Evolutionary conservation across 1,140 invertebrate genomes (phyloP).

Genomic region (Berghia stephanieae): DNA sequence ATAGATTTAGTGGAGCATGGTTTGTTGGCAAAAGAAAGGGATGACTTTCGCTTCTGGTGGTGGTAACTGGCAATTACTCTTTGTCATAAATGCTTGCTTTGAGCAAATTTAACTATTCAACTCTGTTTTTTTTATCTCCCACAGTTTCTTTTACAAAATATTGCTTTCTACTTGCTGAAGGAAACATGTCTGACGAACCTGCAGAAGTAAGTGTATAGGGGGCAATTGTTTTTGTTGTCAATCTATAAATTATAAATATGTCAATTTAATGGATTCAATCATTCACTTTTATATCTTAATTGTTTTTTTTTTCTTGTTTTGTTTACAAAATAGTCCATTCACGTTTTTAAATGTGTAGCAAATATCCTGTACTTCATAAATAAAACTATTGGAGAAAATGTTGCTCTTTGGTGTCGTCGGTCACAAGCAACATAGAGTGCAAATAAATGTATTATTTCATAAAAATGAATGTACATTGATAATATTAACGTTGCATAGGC

Average conservation of each 20-base stretch:
- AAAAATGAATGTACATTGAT: too few relatives aligned
- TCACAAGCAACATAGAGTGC: too few relatives aligned
- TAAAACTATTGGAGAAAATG: not conserved
- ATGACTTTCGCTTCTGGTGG: not conserved
- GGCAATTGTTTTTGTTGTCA: not conserved
- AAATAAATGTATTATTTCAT: too few relatives aligned
- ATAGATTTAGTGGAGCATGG: not conserved
- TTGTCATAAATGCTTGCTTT: not conserved
- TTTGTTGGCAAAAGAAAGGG: not conserved
- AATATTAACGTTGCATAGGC: too few relatives aligned
- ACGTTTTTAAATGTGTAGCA: not conserved
- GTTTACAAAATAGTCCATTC: not conserved
- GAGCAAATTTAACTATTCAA: slow-evolving; percentile 10
- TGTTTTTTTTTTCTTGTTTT: slow-evolving; percentile 11
- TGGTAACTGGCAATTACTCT: slow-evolving; percentile 29
- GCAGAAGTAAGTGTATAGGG: slow-evolving; percentile 42
- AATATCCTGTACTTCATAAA: not conserved
- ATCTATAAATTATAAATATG: not conserved
- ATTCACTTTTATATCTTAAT: not conserved
- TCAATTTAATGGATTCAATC: too few relatives aligned
- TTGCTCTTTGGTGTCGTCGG: too few relatives aligned
- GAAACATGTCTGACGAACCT: slow-evolving; percentile 51
- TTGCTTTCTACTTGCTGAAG: slow-evolving; percentile 39
- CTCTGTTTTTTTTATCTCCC: not conserved
- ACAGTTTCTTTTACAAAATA: not conserved